A percentile compares a stretch with the other conserved stretches of the same genome.
phyloP scores from a whole-genome alignment of 2,797 vertebrate genomes.

The Myioborus melanocephalus region DNA sequence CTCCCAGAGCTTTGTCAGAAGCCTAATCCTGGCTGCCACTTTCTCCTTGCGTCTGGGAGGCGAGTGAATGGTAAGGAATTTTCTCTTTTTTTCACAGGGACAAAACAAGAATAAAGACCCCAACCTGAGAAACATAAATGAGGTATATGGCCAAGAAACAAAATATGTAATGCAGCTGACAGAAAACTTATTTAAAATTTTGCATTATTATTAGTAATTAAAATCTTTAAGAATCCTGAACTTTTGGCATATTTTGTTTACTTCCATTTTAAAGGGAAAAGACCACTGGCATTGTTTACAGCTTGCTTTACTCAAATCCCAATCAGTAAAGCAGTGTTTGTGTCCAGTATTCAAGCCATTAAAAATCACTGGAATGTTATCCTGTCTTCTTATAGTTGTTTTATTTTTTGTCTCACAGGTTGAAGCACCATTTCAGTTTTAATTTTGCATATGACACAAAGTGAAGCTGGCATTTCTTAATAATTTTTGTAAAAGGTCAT shows the following conservation, averaged over 20 bases:
- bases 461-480: background rate
- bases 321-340: background rate
- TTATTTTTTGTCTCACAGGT: background rate
- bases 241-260: rapidly evolving
- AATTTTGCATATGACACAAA: background rate
- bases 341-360: background rate
- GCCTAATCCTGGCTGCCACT: background rate
- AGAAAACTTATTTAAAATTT: rapidly evolving
- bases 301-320: background rate
- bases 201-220: background rate
- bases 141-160: background rate
- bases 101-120: background rate
- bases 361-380: background rate
- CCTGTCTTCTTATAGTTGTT: background rate
- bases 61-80: background rate
- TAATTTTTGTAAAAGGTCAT: background rate
- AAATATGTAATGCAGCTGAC: background rate
- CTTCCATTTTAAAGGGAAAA: background rate
- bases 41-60: background rate
- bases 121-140: background rate
- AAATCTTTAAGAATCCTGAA: background rate
- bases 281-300: background rate
- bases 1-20: background rate
- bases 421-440: background rate
- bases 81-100: background rate